Conservation (phyloP, 1,140 invertebrate species). For the Drosophila pandora region DNA sequence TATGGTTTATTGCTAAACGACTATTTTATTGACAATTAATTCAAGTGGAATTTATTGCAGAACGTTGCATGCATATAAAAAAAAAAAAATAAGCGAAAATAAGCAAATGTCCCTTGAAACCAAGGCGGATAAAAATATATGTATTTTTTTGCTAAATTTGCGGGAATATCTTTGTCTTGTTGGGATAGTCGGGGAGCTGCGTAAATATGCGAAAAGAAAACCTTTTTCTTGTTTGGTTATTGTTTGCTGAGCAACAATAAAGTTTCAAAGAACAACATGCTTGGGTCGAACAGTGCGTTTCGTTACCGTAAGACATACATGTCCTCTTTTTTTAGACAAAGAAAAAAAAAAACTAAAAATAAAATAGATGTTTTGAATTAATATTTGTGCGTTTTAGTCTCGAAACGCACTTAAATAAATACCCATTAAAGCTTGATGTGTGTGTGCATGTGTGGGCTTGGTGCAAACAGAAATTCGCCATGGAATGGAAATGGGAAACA, state of each 20-base stretch:
- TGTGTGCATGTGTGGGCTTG: slow-evolving; percentile 23
- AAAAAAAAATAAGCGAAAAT: slow-evolving; percentile 9
- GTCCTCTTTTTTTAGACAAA: background rate
- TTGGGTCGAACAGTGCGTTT: slow-evolving; percentile 23
- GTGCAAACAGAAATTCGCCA: slow-evolving; percentile 61
- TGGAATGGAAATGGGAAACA: slow-evolving; percentile 50
- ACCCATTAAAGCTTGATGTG: slow-evolving; percentile 27
- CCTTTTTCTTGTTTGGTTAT: slow-evolving; percentile 14
- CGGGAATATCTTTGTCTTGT: slow-evolving; percentile 11
- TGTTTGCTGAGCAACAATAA: slow-evolving; percentile 28
- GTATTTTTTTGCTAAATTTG: background rate
- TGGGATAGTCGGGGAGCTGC: slow-evolving; percentile 9
- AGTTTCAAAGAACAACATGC: slow-evolving; percentile 48
- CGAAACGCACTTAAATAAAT: slow-evolving; percentile 22
- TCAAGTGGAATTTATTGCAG: slow-evolving; percentile 38
- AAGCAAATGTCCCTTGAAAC: slow-evolving; percentile 3
- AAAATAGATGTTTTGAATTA: background rate
- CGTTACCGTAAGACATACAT: background rate
- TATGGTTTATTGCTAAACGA: slow-evolving; percentile 40
- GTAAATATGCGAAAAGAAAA: slow-evolving; percentile 37
- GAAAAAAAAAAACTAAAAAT: background rate
- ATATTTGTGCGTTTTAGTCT: background rate
- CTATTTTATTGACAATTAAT: slow-evolving; percentile 31
- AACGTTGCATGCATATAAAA: slow-evolving; percentile 40
- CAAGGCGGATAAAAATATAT: background rate